Percentiles rank a stretch among this genome's conserved stretches.
These are phyloP conservation scores for Dinoponera quadriceps DNA, from an alignment of 1,140 invertebrate genomes.

Conservation along the genomic window DNA sequence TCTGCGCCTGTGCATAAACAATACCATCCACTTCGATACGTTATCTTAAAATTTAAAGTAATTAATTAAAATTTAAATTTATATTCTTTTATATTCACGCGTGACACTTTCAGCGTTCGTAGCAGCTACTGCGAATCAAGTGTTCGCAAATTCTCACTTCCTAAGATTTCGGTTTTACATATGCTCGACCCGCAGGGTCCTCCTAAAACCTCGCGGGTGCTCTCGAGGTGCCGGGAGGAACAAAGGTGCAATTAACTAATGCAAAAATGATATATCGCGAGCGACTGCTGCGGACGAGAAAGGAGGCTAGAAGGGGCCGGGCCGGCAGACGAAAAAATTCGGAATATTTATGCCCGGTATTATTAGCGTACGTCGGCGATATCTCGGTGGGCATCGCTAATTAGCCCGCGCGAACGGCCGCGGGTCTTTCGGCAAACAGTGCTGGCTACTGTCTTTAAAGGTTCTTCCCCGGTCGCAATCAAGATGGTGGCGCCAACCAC, in stretches of 20 bases:
- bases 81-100: background rate
- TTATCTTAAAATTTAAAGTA: too few relatives aligned
- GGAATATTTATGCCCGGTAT: constrained; percentile 85
- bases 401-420: constrained; percentile 82
- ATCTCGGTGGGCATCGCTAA: constrained; percentile 85
- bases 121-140: background rate
- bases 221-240: background rate
- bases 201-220: background rate
- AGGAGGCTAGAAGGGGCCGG: constrained; percentile 44
- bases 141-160: constrained; percentile 7
- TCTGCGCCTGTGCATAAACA: too few relatives aligned
- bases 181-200: background rate
- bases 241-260: constrained; percentile 56
- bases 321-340: constrained; percentile 81
- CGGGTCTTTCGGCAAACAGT: constrained; percentile 84
- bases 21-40: too few relatives aligned
- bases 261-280: constrained; percentile 56
- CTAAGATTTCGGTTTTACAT: background rate
- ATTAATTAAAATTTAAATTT: too few relatives aligned
- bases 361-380: constrained; percentile 84
- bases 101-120: background rate
- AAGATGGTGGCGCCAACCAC: constrained; percentile 85
- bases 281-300: constrained; percentile 9
- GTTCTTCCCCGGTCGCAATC: constrained; percentile 78
- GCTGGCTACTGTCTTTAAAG: constrained; percentile 84